Evolutionary conservation across 2,113 vertebrate species (phyloP).

Genomic region (Periophthalmus modestus): DNA sequence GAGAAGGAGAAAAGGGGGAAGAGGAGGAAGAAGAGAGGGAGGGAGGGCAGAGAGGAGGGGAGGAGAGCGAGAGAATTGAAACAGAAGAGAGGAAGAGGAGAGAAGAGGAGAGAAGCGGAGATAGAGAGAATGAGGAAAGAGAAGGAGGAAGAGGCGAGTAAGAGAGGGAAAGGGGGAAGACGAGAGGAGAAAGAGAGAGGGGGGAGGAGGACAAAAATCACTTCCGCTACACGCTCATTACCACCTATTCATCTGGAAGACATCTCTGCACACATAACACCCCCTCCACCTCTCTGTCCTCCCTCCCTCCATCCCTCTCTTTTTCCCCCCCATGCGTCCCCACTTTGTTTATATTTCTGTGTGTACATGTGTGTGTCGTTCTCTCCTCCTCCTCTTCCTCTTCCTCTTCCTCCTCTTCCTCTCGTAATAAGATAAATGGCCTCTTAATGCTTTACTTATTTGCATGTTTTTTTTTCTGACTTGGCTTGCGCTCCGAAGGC

Average conservation of each 20-base stretch:
- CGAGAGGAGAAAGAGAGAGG: not conserved
- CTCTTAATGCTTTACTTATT: constrained; percentile 37
- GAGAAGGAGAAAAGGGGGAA: not conserved
- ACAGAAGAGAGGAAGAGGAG: constrained; percentile 43
- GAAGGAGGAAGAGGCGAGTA: too few relatives aligned
- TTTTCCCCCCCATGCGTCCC: not conserved
- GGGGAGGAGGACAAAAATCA: constrained; percentile 56
- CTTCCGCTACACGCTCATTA: constrained; percentile 78
- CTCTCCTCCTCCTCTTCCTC: not conserved
- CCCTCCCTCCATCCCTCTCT: constrained; percentile 16
- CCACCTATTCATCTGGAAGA: constrained; percentile 78
- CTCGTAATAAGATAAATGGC: constrained; percentile 51
- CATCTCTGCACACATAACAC: constrained; percentile 63
- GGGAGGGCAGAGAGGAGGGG: constrained; percentile 39
- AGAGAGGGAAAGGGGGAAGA: not conserved
- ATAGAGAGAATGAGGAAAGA: too few relatives aligned
- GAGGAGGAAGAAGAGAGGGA: too few relatives aligned
- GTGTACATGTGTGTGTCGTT: not conserved
- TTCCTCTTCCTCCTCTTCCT: not conserved
- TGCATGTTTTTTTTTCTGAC: constrained; percentile 18
- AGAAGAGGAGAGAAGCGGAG: too few relatives aligned
- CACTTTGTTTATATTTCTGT: constrained; percentile 1
- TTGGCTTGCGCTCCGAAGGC: constrained; percentile 34
- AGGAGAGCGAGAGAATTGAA: constrained; percentile 2
- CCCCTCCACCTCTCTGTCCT: constrained; percentile 44